Evolutionary conservation across 2,797 vertebrate species (phyloP).

Genomic region (Podarcis siculus): DNA sequence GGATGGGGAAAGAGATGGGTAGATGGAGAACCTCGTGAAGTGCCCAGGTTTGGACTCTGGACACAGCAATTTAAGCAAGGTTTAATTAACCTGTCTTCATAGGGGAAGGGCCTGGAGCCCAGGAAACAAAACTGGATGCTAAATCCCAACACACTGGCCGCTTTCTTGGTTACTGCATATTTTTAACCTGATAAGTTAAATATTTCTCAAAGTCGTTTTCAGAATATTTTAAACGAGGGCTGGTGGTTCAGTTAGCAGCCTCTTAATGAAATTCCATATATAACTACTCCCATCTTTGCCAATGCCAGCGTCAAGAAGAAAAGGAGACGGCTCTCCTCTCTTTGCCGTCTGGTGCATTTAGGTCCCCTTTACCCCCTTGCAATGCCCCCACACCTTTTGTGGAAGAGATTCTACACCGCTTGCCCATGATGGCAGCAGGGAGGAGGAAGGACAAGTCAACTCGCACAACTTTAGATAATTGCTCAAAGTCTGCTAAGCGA

Average conservation of each 20-base stretch:
- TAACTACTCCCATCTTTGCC: neutral
- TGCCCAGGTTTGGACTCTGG: neutral
- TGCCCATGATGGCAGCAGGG: neutral
- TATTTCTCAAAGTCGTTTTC: neutral
- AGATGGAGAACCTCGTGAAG: neutral
- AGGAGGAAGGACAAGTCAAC: neutral
- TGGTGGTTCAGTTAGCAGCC: neutral
- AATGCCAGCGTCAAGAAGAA: neutral
- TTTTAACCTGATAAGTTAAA: neutral
- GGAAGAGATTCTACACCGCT: too few species aligned
- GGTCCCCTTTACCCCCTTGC: neutral
- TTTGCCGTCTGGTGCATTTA: neutral
- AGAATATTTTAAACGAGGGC: neutral
- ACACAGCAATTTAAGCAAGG: neutral
- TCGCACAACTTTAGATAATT: too few species aligned
- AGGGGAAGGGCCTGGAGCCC: neutral
- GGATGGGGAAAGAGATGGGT: neutral
- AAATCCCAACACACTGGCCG: neutral
- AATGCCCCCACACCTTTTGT: neutral
- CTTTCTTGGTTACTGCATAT: neutral
- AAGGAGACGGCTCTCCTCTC: neutral
- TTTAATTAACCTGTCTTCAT: neutral
- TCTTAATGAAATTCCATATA: neutral
- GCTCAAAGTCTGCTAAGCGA: too few species aligned
- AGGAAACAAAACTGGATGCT: neutral